Percentiles rank a stretch among this genome's conserved stretches.
Conservation (phyloP, 53 echinoderm and acorn worm species). For the Astropecten irregularis region DNA sequence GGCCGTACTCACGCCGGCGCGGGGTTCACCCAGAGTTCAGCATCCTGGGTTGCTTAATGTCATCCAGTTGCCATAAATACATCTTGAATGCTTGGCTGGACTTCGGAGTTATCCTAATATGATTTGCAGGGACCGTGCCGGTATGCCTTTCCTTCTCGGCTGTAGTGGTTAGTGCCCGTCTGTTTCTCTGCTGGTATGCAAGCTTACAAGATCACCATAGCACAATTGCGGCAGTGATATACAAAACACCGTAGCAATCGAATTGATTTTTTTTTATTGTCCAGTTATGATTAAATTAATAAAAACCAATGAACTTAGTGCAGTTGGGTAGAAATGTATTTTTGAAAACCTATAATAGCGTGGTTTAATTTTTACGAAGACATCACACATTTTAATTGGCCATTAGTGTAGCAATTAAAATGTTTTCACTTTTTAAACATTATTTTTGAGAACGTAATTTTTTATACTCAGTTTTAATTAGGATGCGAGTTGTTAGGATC, state of each 20-base stretch:
- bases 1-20: neutral
- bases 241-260: neutral
- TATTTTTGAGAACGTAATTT: too few relatives aligned
- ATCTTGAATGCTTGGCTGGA: slow-evolving; percentile 46
- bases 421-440: too few relatives aligned
- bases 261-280: neutral
- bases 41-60: neutral
- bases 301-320: neutral
- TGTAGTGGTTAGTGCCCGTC: neutral
- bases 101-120: neutral
- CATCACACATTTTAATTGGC: too few relatives aligned
- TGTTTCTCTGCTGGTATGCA: too few relatives aligned
- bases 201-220: too few relatives aligned
- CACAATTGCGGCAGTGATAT: too few relatives aligned
- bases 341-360: too few relatives aligned
- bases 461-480: too few relatives aligned
- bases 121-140: slow-evolving; percentile 7
- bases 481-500: too few relatives aligned
- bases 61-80: slow-evolving; percentile 40
- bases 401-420: too few relatives aligned
- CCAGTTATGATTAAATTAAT: neutral
- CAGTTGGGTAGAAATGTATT: too few relatives aligned
- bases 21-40: slow-evolving; percentile 34
- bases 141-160: neutral
- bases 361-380: too few relatives aligned